These are phyloP conservation scores for Phyllostomus hastatus DNA, from an alignment of 2,113 vertebrate genomes.

Conservation along the genomic window DNA sequence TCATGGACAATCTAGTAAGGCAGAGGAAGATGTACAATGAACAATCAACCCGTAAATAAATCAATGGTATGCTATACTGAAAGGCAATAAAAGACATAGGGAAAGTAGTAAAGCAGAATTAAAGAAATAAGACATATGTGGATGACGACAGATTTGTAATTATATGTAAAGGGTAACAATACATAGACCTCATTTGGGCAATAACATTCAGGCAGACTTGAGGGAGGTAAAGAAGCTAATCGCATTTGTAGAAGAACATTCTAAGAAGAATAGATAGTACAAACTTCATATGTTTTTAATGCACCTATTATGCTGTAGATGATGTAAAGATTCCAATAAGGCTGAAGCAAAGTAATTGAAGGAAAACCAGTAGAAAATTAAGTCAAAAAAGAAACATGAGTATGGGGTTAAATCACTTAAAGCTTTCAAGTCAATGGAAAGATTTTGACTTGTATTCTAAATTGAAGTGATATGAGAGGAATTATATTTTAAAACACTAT, in stretches of 20 bases:
- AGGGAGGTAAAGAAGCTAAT: not conserved
- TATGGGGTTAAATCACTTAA: not conserved
- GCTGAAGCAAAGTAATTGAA: not conserved
- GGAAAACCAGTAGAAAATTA: not conserved
- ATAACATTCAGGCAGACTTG: not conserved
- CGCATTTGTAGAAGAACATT: not conserved
- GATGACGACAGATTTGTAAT: not conserved
- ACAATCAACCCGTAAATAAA: not conserved
- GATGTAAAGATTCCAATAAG: not conserved
- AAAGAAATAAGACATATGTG: not conserved
- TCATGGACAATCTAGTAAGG: not conserved
- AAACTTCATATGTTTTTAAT: not conserved
- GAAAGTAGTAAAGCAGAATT: not conserved
- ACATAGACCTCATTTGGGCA: not conserved
- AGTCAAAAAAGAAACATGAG: not conserved
- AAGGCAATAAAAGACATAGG: not conserved
- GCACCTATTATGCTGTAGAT: not conserved
- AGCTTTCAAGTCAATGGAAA: not conserved
- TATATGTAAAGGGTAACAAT: not conserved
- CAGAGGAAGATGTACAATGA: not conserved
- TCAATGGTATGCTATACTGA: not conserved
- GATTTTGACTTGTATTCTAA: not conserved
- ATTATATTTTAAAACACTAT: not conserved
- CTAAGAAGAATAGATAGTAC: not conserved
- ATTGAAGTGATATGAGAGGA: not conserved